Percentiles rank a stretch among this genome's conserved stretches.
Evolutionary conservation across 2,797 vertebrate genomes (phyloP).

Genomic region (Mus minutoides): DNA sequence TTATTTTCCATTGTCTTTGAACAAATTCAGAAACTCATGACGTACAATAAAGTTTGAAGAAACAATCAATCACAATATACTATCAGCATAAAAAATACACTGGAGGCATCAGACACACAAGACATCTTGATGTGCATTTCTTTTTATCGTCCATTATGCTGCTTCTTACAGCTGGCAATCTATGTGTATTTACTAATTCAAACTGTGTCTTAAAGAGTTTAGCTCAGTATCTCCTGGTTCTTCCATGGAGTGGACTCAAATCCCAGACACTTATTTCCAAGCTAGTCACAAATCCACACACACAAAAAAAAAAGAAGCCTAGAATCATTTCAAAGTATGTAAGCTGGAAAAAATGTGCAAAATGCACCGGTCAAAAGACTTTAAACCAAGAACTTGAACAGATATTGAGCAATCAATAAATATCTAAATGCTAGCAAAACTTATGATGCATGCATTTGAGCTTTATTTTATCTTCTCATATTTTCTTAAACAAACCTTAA

Average conservation of each 20-base stretch:
- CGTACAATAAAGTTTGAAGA: not conserved
- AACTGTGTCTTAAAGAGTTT: not conserved
- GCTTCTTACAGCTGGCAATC: not conserved
- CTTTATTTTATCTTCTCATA: not conserved
- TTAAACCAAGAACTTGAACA: not conserved
- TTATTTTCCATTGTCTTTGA: not conserved
- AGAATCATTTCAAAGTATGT: not conserved
- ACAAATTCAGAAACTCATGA: not conserved
- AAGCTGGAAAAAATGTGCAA: not conserved
- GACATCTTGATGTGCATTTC: not conserved
- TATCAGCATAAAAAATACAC: fast-evolving
- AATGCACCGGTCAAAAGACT: not conserved
- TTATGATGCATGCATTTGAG: not conserved
- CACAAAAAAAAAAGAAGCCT: not conserved
- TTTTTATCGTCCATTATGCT: not conserved
- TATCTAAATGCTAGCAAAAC: not conserved
- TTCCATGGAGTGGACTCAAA: not conserved
- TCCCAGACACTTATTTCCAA: not conserved
- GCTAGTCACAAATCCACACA: not conserved
- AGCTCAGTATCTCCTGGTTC: not conserved
- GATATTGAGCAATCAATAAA: not conserved
- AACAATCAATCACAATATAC: not conserved
- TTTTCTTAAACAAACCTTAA: not conserved
- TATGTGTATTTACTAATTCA: not conserved
- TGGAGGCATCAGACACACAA: fast-evolving